Percentiles rank a stretch among this genome's conserved stretches.
phyloP scores from a whole-genome alignment of 2,797 vertebrate genomes.

The Lepilemur septentrionalis region DNA sequence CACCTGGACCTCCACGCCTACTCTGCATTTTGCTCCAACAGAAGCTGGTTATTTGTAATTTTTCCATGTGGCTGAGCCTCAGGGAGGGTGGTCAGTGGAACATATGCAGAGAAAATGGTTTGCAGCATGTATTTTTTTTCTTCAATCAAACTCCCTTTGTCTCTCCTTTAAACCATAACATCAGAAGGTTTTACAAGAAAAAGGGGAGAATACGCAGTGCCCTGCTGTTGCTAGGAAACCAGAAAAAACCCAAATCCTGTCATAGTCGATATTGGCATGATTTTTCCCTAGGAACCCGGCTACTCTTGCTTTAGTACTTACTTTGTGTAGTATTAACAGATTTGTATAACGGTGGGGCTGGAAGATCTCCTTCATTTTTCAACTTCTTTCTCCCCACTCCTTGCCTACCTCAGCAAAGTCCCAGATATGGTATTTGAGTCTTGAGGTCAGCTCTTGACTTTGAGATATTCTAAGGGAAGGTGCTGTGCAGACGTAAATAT shows the following conservation, averaged over 20 bases:
- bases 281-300: conserved; percentile 25
- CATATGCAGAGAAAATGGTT: neutral
- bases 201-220: neutral
- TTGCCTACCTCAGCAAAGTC: neutral
- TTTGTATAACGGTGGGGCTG: neutral
- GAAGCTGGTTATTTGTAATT: neutral
- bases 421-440: neutral
- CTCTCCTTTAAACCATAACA: neutral
- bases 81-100: neutral
- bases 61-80: neutral
- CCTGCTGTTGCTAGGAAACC: conserved; percentile 71
- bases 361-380: neutral
- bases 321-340: neutral
- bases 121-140: neutral
- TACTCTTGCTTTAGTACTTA: neutral
- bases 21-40: neutral
- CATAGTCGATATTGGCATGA: neutral
- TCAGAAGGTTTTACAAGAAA: conserved; percentile 21
- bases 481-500: neutral
- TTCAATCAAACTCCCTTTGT: neutral
- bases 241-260: neutral
- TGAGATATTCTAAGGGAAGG: neutral
- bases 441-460: neutral
- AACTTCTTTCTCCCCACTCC: neutral
- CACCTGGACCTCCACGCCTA: neutral